Conservation (phyloP, 2,888 invertebrate genomes). For the Elegia similella region DNA sequence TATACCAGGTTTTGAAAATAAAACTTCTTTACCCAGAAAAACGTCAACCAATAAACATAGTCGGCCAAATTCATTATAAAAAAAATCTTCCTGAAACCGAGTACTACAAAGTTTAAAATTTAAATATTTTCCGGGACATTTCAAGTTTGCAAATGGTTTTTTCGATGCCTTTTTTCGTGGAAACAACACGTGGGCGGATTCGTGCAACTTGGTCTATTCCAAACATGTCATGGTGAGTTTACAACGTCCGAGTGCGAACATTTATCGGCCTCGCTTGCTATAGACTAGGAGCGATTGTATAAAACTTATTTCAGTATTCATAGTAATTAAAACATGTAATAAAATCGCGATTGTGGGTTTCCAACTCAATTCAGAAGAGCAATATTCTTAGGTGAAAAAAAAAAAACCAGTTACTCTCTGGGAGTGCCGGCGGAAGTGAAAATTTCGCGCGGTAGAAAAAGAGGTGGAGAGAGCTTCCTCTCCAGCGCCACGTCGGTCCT, state of each 20-base stretch:
- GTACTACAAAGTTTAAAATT: constrained; percentile 2
- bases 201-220: constrained; percentile 35
- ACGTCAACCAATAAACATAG: neutral
- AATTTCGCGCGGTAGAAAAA: no score
- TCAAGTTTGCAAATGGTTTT: constrained; percentile 10
- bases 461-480: no score
- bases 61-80: neutral
- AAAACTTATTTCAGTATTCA: constrained; percentile 1
- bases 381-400: no score
- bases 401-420: no score
- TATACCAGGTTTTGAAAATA: neutral
- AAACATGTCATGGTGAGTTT: constrained; percentile 57
- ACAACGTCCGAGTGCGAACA: constrained; percentile 57
- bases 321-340: no score
- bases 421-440: no score
- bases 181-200: constrained; percentile 16
- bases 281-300: constrained; percentile 7
- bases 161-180: constrained; percentile 8
- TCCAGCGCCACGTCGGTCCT: no score
- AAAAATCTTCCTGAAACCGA: neutral
- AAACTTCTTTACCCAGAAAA: neutral
- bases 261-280: constrained; percentile 50
- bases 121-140: constrained; percentile 8
- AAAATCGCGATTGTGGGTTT: no score
- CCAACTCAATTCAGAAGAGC: no score